Evolutionary conservation across 2,113 vertebrate species (phyloP).

Genomic region (Zapornia atra): DNA sequence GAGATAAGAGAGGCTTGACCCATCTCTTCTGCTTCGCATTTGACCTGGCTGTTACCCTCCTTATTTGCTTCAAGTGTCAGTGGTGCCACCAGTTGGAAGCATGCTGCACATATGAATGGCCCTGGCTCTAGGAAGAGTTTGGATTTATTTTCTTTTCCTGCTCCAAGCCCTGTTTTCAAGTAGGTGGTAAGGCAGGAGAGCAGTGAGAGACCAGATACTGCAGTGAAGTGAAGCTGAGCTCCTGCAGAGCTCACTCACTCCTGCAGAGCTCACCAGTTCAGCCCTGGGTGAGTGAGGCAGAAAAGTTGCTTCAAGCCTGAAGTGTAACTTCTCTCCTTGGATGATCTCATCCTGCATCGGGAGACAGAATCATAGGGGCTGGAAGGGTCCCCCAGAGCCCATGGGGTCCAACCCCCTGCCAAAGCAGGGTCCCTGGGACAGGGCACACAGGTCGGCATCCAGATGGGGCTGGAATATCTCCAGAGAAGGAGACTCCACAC

Average conservation of each 20-base stretch:
- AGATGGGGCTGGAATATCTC: too few relatives aligned
- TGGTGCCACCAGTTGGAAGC: not conserved
- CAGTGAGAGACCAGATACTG: not conserved
- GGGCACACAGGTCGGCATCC: too few relatives aligned
- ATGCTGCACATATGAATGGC: not conserved
- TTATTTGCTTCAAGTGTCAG: not conserved
- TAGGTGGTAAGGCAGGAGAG: not conserved
- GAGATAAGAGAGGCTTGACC: not conserved
- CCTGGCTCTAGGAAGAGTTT: not conserved
- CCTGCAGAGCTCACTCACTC: not conserved
- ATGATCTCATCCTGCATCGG: fast-evolving
- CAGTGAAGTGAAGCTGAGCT: not conserved
- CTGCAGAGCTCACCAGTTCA: not conserved
- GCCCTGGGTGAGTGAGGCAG: not conserved
- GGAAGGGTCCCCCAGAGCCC: too few relatives aligned
- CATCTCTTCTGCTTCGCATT: not conserved
- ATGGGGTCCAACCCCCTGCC: too few relatives aligned
- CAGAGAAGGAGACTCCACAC: too few relatives aligned
- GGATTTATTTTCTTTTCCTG: not conserved
- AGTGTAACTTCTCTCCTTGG: not conserved
- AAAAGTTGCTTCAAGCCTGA: not conserved
- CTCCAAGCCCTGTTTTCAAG: not conserved
- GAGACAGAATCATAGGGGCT: not conserved
- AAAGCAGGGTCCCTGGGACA: too few relatives aligned
- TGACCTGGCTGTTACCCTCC: not conserved